Conservation (phyloP, 2,888 invertebrate genomes). For the Acrobasis repandana region DNA sequence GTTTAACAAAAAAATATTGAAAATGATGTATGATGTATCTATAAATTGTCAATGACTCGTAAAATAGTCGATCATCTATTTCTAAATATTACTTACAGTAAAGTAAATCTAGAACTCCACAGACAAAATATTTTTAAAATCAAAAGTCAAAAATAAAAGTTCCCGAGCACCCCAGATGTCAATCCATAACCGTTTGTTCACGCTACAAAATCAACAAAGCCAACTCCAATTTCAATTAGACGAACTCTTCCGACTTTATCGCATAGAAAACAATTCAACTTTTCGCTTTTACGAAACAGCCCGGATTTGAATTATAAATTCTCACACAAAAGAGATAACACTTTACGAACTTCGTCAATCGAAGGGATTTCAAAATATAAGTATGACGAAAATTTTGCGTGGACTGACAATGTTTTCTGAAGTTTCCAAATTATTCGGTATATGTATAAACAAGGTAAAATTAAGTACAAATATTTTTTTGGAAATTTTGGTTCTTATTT, state of each 20-base stretch:
- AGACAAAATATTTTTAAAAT: background rate
- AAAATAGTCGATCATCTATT: no score
- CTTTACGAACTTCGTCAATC: slow-evolving; percentile 23
- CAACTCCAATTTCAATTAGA: slow-evolving; percentile 22
- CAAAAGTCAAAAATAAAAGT: background rate
- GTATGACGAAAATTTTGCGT: slow-evolving; percentile 32
- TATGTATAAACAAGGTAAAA: no score
- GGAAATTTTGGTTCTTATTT: no score
- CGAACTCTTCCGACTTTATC: slow-evolving; percentile 26
- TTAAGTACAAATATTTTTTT: no score
- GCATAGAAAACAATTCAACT: slow-evolving; percentile 28
- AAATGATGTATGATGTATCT: no score
- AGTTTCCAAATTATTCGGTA: slow-evolving; percentile 24
- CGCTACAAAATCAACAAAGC: slow-evolving; percentile 26
- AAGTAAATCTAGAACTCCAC: no score
- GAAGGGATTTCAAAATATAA: slow-evolving; percentile 34
- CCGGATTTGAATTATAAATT: slow-evolving; percentile 27
- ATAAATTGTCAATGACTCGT: no score
- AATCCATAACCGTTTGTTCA: background rate
- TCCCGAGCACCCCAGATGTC: background rate
- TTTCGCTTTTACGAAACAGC: slow-evolving; percentile 27
- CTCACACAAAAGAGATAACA: slow-evolving; percentile 16
- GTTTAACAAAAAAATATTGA: no score
- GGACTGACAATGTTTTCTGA: slow-evolving; percentile 40
- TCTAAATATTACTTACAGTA: no score